Conservation (phyloP, 2,113 vertebrate genomes). For the Oncorhynchus tshawytscha region DNA sequence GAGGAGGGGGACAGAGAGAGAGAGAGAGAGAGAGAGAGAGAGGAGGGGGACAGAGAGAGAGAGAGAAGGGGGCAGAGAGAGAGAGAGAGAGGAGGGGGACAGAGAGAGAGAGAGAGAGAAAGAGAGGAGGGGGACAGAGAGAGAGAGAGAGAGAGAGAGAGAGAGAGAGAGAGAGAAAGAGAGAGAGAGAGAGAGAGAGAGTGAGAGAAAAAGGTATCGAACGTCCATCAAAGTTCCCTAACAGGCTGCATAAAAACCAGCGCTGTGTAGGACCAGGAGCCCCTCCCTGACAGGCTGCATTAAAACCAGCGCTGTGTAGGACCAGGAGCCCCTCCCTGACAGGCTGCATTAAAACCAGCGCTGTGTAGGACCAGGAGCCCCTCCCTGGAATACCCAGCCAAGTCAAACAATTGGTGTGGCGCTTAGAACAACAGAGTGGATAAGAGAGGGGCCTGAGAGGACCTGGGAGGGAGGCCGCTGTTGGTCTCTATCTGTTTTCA, state of each 20-base stretch:
- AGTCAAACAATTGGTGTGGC: slow-evolving; percentile 75
- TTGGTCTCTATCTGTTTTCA: no score
- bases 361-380: slow-evolving; percentile 54
- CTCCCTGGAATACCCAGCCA: slow-evolving; percentile 77
- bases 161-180: no score
- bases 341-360: slow-evolving; percentile 50
- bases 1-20: slow-evolving; percentile 44
- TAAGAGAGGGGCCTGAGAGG: slow-evolving; percentile 41
- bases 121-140: background rate
- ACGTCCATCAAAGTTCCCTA: no score
- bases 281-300: slow-evolving; percentile 74
- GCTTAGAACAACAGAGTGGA: slow-evolving; percentile 76
- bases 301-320: slow-evolving; percentile 51
- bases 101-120: slow-evolving; percentile 35
- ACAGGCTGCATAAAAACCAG: no score
- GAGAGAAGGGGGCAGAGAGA: background rate
- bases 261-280: no score
- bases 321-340: slow-evolving; percentile 73
- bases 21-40: slow-evolving; percentile 10
- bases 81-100: slow-evolving; percentile 28
- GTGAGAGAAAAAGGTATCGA: no score
- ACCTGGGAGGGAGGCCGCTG: background rate
- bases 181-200: no score
- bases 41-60: background rate
- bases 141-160: background rate